Evolutionary conservation across 2,888 invertebrate genomes (phyloP).

Genomic region (Dasysyrphus albostriatus): DNA sequence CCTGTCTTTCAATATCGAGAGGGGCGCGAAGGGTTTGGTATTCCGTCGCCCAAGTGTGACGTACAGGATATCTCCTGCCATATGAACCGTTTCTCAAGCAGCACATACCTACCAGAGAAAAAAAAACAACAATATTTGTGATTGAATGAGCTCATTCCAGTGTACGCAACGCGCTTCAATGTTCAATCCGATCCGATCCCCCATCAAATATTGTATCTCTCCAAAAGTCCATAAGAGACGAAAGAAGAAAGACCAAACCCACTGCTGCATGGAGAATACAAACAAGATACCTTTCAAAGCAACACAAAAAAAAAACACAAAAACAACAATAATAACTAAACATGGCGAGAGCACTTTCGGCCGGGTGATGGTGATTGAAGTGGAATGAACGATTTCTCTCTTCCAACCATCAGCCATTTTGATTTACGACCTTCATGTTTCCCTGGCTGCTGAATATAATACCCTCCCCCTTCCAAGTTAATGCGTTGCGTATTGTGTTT

Average conservation of each 20-base stretch:
- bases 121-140: conserved; percentile 18
- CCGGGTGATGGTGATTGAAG: conserved; percentile 79
- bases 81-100: conserved; percentile 56
- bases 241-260: conserved; percentile 48
- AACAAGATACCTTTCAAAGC: conserved; percentile 56
- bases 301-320: conserved; percentile 23
- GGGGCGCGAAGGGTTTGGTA: conserved; percentile 2
- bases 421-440: conserved; percentile 81
- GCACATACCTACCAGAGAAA: conserved; percentile 1
- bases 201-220: conserved; percentile 45
- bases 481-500: conserved; percentile 41
- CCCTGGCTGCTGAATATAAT: conserved; percentile 73
- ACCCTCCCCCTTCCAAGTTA: conserved; percentile 58
- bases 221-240: conserved; percentile 22
- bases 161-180: conserved; percentile 42
- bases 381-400: conserved; percentile 78
- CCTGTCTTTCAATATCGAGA: conserved; percentile 62
- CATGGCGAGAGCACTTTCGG: conserved; percentile 68
- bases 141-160: conserved; percentile 47
- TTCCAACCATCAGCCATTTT: conserved; percentile 83
- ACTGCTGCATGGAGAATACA: conserved; percentile 31
- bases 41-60: conserved; percentile 41
- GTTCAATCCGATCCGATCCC: conserved; percentile 31
- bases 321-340: conserved; percentile 49
- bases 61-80: conserved; percentile 48